Conservation (phyloP, 2,113 vertebrate species). For the Xenopus laevis region DNA sequence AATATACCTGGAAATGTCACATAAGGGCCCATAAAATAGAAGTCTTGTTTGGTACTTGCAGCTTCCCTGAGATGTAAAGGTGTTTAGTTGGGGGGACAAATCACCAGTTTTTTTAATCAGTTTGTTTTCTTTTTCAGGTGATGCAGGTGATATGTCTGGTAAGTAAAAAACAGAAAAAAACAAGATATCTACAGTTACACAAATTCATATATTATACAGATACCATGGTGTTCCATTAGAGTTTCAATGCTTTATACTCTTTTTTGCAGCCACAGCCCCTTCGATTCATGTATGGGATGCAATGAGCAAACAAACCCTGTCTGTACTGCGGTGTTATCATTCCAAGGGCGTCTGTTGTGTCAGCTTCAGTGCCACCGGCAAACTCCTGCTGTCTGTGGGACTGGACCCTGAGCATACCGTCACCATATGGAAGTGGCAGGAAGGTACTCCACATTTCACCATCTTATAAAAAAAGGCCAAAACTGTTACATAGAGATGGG, state of each 20-base stretch:
- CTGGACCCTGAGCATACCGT: constrained; percentile 89
- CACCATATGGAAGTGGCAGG: constrained; percentile 97
- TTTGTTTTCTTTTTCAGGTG: constrained; percentile 72
- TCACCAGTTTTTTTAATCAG: constrained; percentile 49
- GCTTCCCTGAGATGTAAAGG: not conserved
- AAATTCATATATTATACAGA: no score
- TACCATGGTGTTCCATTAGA: no score
- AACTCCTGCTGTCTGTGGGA: constrained; percentile 88
- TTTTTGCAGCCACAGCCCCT: constrained; percentile 81
- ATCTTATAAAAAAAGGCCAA: no score
- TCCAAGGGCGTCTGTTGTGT: constrained; percentile 89
- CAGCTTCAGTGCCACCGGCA: constrained; percentile 96
- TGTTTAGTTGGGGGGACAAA: not conserved
- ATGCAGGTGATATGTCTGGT: constrained; percentile 98
- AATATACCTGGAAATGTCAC: not conserved
- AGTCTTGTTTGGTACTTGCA: no score
- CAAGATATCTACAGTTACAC: no score
- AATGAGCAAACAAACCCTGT: constrained; percentile 89
- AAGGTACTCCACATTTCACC: constrained; percentile 68
- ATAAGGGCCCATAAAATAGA: no score
- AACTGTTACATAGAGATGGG: no score
- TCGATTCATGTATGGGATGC: constrained; percentile 97
- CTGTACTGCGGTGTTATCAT: constrained; percentile 88
- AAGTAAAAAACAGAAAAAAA: constrained; percentile 54
- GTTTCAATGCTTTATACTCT: not conserved